Base-by-base conservation (phyloP, 2,888 invertebrate genomes). In the Philereme transversata region DNA sequence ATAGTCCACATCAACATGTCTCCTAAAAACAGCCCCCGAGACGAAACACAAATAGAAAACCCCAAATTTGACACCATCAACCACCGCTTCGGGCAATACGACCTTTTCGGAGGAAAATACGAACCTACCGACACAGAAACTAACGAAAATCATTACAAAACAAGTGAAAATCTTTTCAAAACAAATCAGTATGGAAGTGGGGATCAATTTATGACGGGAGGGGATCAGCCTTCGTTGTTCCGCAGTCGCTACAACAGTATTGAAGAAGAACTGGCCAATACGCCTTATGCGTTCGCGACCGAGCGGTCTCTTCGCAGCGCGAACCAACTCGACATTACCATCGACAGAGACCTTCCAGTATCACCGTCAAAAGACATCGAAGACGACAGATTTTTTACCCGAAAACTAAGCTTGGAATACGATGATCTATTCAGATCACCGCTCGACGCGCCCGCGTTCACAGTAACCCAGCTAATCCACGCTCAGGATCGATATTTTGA, bases 211-310 rank as follows among this genome's bases (percentile, higher is more conserved):
- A 43, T 4, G 8, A 6, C 22, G 36, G 40, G 50, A 61, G 83
- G 78, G 77, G 84, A 80, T 68, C 73, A 76, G 9, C 78, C 81
- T 34, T 91, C 92, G 34, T 79, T 93, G 3, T 93, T 93, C 76
- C 79, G 92, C 5, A 91, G 90, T 64, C 83, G 93, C 4, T 91
- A 92, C 86, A 93, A 92, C 69, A 92, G 92, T 62, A 84, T 93
- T 1, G 93, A 93, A 65, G 90, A 92, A 60, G 93, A 93, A 38
- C 74, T 93, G 0, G 92, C 93, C 0, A 93, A 92, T 67, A 93
- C 93, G 53, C 93, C 93, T 33, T 93, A 93, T 76, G 93, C 93
- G 59, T 93, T 93, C 81, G 86, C 88, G 0, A 83, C 86, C 0
- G 85, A 87, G 4, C 84, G 88, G 43, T 77, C 86, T 11, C 69